Base-by-base conservation (phyloP, 2,797 vertebrate genomes). In the Odontamblyopus rebecca region DNA sequence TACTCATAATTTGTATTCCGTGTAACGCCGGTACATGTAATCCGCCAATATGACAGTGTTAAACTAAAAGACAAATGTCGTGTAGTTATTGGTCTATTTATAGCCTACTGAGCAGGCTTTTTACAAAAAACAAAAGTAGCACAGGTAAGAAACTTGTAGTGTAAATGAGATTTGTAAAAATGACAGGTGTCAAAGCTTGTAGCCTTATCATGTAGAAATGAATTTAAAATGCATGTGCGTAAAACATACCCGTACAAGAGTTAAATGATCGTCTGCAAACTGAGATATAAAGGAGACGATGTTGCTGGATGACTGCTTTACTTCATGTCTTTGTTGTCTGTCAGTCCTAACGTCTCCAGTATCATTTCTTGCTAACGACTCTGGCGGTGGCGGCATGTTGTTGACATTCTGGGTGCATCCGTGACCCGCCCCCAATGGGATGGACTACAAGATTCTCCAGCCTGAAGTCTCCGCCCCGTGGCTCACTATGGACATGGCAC, bases 201-300 rank as follows among this genome's bases (percentile, higher is more conserved):
- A 51, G 64, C 41, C 38, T 32, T 11, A 32, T 30, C 12, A 19
- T 5, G n/a, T 15, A 18, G 8, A 23, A 41, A 38, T 13, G 53
- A 26, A 50, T 13, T n/a, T 3, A 4, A 6, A 38, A 48, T 12
- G 15, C 57, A n/a, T 19, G 48, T 53, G 67, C 48, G 65, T 69
- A 76, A 38, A 74, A 71, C 92, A 85, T 93, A 94, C 94, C 92
- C 92, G 89, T 68, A 95, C 77, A n/a, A 94, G 1, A 1, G 82
- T 83, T 69, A 94, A 76, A 77, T 95, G 41, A 23, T 94, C 91
- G 59, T 95, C 93, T 50, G 89, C 93, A 51, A 91, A 70, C 70
- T 89, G 80, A 38, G 93, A 93, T 59, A 93, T 54, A 8, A 74
- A 2, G 11, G 91, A 85, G 51, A 94, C 85, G n/a, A 93, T 19